Evolutionary conservation across 2,797 vertebrate genomes (phyloP).

Genomic region (Anas acuta): DNA sequence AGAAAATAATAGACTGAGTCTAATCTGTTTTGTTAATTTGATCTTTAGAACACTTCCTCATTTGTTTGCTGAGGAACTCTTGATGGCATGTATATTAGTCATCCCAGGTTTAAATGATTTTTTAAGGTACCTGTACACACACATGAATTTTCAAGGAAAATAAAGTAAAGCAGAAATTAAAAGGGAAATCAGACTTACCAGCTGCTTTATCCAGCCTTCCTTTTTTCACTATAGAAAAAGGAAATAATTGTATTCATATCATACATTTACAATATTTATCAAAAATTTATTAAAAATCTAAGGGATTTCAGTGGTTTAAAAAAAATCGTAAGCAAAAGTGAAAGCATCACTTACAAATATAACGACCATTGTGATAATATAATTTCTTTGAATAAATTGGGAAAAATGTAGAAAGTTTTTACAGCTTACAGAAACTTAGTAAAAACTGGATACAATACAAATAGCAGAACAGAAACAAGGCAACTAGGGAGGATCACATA

Average conservation of each 20-base stretch:
- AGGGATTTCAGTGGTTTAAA: not conserved
- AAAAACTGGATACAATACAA: not conserved
- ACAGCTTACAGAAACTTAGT: not conserved
- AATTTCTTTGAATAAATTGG: not conserved
- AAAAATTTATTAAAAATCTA: not conserved
- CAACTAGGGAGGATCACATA: not conserved
- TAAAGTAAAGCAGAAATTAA: not conserved
- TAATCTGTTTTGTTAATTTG: not conserved
- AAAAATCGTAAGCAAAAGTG: not conserved
- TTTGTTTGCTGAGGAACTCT: not conserved
- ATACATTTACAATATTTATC: not conserved
- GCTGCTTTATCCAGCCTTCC: constrained; percentile 59
- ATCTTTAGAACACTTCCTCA: not conserved
- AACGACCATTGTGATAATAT: not conserved
- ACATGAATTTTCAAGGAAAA: not conserved
- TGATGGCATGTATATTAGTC: not conserved
- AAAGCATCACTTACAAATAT: not conserved
- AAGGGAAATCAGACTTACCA: constrained; percentile 53
- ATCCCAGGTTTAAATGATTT: not conserved
- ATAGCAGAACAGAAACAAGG: not conserved
- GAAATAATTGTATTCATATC: not conserved
- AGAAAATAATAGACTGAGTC: not conserved
- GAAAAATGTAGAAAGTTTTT: not conserved
- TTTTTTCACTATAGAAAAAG: constrained; percentile 67
- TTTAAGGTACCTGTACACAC: not conserved